A percentile compares a stretch with the other conserved stretches of the same genome.
Conservation (phyloP, 2,113 vertebrate genomes). For the Pitta sordida region DNA sequence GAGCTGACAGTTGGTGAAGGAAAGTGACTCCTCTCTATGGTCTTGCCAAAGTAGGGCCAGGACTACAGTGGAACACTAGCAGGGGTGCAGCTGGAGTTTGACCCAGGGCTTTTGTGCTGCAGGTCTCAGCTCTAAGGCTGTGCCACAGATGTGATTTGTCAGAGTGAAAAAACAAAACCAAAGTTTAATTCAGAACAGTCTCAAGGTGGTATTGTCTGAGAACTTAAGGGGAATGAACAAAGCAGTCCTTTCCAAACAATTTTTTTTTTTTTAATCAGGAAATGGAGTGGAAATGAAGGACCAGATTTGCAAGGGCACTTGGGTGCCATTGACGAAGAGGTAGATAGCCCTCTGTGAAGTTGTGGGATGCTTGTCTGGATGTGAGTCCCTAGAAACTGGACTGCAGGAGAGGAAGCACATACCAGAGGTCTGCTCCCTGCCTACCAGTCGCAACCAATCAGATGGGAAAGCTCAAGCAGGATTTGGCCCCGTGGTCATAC, state of each 20-base stretch:
- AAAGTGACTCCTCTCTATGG: background rate
- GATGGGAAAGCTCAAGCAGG: background rate
- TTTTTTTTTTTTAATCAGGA: background rate
- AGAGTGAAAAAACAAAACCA: background rate
- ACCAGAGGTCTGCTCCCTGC: background rate
- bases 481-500: background rate
- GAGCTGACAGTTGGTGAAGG: background rate
- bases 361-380: background rate
- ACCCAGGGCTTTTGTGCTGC: conserved; percentile 23
- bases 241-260: background rate
- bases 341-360: conserved; percentile 56
- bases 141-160: background rate
- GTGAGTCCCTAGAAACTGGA: background rate
- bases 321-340: conserved; percentile 51
- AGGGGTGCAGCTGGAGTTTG: background rate
- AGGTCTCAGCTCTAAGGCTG: conserved; percentile 19
- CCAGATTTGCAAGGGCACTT: conserved; percentile 58
- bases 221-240: background rate
- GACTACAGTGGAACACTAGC: background rate
- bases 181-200: background rate
- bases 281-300: background rate
- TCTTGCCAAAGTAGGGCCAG: background rate
- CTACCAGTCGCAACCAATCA: background rate
- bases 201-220: background rate
- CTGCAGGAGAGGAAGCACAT: background rate